Conservation (phyloP, 1,140 invertebrate genomes). For the Drosophila rhopaloa region DNA sequence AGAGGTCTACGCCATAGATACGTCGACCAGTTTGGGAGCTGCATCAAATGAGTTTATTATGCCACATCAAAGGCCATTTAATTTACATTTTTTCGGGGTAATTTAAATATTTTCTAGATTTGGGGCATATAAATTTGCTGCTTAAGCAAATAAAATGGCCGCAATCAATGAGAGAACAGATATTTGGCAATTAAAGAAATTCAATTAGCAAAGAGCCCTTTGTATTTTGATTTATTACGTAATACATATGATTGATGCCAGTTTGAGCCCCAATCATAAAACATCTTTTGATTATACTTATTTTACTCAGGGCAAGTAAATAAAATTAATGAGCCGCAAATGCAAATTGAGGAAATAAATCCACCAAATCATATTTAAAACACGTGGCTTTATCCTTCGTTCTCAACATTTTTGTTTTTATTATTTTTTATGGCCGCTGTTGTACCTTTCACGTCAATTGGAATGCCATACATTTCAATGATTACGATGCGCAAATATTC, state of each 20-base stretch:
- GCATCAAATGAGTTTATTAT: constrained; percentile 54
- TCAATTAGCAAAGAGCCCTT: constrained; percentile 9
- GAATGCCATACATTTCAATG: constrained; percentile 56
- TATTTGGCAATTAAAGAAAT: constrained; percentile 7
- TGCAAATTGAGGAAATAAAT: constrained; percentile 46
- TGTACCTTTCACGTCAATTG: constrained; percentile 50
- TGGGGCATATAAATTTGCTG: constrained; percentile 11
- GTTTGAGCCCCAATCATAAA: constrained; percentile 11
- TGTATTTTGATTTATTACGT: constrained; percentile 10
- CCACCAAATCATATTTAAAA: constrained; percentile 46
- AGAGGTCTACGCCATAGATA: constrained; percentile 6
- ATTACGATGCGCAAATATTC: constrained; percentile 54
- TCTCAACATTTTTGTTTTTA: constrained; percentile 5
- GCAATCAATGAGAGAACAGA: background rate
- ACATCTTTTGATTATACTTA: constrained; percentile 1
- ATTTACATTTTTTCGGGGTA: constrained; percentile 17
- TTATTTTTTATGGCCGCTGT: constrained; percentile 28
- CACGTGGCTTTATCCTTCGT: constrained; percentile 31
- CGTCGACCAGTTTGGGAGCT: constrained; percentile 10
- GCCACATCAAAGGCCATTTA: constrained; percentile 33
- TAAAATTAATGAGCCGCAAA: constrained; percentile 53
- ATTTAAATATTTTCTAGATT: constrained; percentile 22
- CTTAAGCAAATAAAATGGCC: constrained; percentile 1
- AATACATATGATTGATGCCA: constrained; percentile 19
- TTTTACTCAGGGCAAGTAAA: constrained; percentile 3